A percentile compares a stretch with the other conserved stretches of the same genome.
phyloP scores from a whole-genome alignment of 2,797 vertebrate genomes.

The Lacerta viridis region DNA sequence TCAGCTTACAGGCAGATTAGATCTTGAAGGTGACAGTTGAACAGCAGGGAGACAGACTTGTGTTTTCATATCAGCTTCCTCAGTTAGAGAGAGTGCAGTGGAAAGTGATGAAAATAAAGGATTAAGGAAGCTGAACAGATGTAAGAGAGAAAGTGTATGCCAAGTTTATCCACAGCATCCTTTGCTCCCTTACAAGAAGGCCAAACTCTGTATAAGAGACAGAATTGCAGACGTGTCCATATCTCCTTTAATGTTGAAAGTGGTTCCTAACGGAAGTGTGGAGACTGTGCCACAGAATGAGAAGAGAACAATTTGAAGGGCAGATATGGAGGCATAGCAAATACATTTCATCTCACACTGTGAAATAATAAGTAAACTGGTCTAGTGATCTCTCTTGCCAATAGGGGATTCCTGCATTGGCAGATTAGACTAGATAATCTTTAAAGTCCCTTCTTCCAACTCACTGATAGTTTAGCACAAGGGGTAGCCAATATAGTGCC shows the following conservation, averaged over 20 bases:
- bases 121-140: slow-evolving; percentile 1
- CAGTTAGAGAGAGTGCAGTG: background rate
- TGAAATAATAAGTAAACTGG: background rate
- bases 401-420: background rate
- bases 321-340: background rate
- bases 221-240: background rate
- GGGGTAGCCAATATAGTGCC: too few species aligned
- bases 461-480: too few species aligned
- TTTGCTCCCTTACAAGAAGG: background rate
- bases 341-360: background rate
- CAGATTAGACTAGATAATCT: background rate
- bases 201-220: background rate
- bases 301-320: background rate
- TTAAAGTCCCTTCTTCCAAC: too few species aligned
- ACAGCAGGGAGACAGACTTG: slow-evolving; percentile 49
- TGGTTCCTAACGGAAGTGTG: too few species aligned
- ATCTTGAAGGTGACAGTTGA: background rate
- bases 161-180: background rate
- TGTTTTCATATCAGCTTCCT: slow-evolving; percentile 32
- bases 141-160: background rate
- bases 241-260: background rate
- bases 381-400: background rate
- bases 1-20: slow-evolving; percentile 50
- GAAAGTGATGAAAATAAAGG: background rate
- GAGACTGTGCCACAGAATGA: background rate